phyloP scores from a whole-genome alignment of 2,797 vertebrate genomes.

The Aphelocoma californica region DNA sequence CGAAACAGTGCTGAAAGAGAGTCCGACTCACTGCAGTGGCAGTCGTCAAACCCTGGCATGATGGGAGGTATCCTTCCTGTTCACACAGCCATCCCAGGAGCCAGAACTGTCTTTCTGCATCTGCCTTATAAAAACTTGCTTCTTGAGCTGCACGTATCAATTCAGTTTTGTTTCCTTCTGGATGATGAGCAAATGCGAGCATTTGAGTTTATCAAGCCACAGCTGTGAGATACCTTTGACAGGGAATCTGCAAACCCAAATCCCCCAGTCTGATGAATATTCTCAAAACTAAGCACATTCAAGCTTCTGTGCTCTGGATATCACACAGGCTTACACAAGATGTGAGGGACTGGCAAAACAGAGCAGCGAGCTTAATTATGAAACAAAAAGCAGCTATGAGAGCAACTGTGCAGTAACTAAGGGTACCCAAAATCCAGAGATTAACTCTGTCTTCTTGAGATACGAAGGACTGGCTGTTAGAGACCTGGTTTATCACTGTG shows the following conservation, averaged over 20 bases:
- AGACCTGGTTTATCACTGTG: not conserved
- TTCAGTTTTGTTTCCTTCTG: not conserved
- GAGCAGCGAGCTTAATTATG: not conserved
- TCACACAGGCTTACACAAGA: not conserved
- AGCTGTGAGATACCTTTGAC: constrained; percentile 35
- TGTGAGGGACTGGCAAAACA: not conserved
- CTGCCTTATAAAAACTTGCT: not conserved
- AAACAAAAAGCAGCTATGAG: not conserved
- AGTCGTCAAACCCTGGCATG: not conserved
- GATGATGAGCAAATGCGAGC: not conserved
- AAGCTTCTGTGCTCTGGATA: not conserved
- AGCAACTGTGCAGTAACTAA: not conserved
- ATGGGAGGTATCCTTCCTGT: not conserved
- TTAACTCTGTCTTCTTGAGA: not conserved
- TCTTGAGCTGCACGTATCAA: not conserved
- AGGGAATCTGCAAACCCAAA: not conserved
- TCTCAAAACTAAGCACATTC: not conserved
- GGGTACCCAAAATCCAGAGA: not conserved
- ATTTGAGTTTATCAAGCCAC: not conserved
- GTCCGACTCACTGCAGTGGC: not conserved
- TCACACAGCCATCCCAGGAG: not conserved
- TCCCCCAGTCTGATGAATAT: not conserved
- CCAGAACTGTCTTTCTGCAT: constrained; percentile 23
- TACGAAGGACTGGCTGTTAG: not conserved
- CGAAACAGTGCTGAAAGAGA: not conserved